Percentiles rank a stretch among this genome's conserved stretches.
Conservation (phyloP, 2,797 vertebrate genomes). For the Sebastes kiyomatsui region DNA sequence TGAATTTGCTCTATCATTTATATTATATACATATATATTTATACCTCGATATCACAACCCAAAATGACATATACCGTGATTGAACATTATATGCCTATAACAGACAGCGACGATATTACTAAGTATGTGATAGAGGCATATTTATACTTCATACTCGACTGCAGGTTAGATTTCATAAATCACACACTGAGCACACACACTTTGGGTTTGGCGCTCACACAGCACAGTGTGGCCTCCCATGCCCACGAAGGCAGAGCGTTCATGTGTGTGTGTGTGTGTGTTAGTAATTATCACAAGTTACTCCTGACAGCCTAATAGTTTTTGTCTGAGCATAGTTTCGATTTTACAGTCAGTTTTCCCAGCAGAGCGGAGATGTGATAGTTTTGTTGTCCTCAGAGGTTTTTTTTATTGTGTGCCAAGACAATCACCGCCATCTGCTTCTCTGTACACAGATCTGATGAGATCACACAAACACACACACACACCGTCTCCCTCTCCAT, state of each 20-base stretch:
- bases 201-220: background rate
- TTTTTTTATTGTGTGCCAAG: constrained; percentile 54
- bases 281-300: constrained; percentile 35
- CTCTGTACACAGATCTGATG: constrained; percentile 52
- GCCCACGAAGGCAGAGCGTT: background rate
- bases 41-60: background rate
- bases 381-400: constrained; percentile 43
- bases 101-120: background rate
- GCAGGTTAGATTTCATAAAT: constrained; percentile 5
- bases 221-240: background rate
- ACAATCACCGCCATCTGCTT: constrained; percentile 74
- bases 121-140: background rate
- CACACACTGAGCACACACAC: background rate
- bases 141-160: background rate
- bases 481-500: constrained; percentile 1
- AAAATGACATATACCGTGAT: background rate
- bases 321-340: constrained; percentile 19
- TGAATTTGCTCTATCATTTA: background rate
- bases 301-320: constrained; percentile 36
- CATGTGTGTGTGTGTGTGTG: background rate
- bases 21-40: background rate
- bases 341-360: constrained; percentile 47
- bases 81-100: background rate
- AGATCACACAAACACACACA: constrained; percentile 26
- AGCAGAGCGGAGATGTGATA: constrained; percentile 47